Evolutionary conservation across 1,140 invertebrate genomes (phyloP), one percentile per base, ranked within the genome.

Genomic region (Cepaea nemoralis): DNA sequence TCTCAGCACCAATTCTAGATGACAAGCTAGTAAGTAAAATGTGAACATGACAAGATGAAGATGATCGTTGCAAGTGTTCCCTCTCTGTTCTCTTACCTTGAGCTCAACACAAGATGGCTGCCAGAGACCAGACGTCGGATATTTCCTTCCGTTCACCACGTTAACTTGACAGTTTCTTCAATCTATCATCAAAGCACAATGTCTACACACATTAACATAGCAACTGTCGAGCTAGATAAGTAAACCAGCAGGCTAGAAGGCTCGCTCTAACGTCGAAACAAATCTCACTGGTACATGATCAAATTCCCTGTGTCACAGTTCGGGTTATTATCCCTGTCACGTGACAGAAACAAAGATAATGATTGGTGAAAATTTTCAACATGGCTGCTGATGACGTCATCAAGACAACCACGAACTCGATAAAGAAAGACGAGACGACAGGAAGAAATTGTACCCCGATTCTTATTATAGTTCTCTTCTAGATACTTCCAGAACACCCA

Each of bases 41-140:
- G n/a, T n/a, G n/a, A n/a, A n/a, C n/a, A n/a, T n/a, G n/a, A n/a
- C n/a, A n/a, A n/a, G n/a, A n/a, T 24, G 50, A 55, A 55, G n/a
- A 55, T 55, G 50, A 55, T 69, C 14, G 31, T 31, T 69, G 3
- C 35, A 33, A 1, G 39, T 39, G 40, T n/a, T 40, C 35, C 27
- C n/a, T n/a, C n/a, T n/a, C n/a, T n/a, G n/a, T n/a, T n/a, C n/a
- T 33, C 27, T 50, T 2, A 16, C 42, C n/a, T 40, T 3, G 35
- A n/a, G 69, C 37, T 31, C 42, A 74, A 74, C 48, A 74, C 71
- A 74, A 74, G 42, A 74, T 74, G 71, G 71, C 71, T 27, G 42
- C 42, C 16, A 27, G 22, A 6, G 27, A n/a, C 19, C 48, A 48
- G n/a, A 74, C 22, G 71, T 74, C 71, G 71, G 71, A 74, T 48